phyloP scores from a whole-genome alignment of 2,113 vertebrate species.

The Crotalus tigris region DNA sequence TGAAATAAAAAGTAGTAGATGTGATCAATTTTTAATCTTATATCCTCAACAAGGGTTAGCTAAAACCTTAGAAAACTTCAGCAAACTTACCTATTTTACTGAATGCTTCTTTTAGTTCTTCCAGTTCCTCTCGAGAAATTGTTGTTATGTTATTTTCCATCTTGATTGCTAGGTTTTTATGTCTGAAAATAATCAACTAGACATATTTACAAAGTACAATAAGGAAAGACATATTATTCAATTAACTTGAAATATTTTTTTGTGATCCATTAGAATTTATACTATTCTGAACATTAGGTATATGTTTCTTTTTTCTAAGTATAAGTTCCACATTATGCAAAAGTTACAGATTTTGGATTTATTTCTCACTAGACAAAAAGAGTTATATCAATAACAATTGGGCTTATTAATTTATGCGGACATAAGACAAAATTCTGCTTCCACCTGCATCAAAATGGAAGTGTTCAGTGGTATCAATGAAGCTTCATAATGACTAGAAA shows the following conservation, averaged over 20 bases:
- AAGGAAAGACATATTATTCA: background rate
- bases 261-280: background rate
- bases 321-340: background rate
- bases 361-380: background rate
- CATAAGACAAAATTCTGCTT: background rate
- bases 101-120: slow-evolving; percentile 90
- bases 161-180: slow-evolving; percentile 34
- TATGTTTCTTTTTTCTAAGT: background rate
- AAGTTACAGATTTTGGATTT: background rate
- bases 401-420: background rate
- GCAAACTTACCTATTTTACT: slow-evolving; percentile 84
- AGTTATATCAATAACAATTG: background rate
- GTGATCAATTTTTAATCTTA: background rate
- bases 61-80: background rate
- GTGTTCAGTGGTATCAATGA: background rate
- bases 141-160: slow-evolving; percentile 89
- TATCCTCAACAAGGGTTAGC: background rate
- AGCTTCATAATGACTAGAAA: background rate
- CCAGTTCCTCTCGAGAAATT: slow-evolving; percentile 89
- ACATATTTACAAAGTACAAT: background rate
- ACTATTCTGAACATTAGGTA: background rate
- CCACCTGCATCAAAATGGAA: background rate
- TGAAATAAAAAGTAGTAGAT: background rate
- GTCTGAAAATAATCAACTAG: slow-evolving; percentile 46
- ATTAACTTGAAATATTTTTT: background rate